Evolutionary conservation across 2,113 vertebrate species (phyloP).

Genomic region (Dermatemys mawii): DNA sequence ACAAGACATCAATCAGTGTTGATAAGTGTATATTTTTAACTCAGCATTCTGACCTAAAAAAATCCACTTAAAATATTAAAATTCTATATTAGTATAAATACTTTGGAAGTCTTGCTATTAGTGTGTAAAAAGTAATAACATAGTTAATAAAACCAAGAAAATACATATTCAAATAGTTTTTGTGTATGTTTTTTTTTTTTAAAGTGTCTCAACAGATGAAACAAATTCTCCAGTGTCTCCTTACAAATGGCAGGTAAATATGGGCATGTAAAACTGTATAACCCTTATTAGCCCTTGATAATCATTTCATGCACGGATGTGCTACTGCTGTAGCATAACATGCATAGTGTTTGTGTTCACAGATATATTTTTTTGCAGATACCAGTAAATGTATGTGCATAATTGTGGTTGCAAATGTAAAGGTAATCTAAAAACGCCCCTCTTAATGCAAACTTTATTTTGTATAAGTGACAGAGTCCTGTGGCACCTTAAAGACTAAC

Average conservation of each 20-base stretch:
- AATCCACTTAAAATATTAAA: neutral
- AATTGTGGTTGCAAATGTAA: neutral
- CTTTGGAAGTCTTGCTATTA: neutral
- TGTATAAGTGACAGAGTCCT: too few species aligned
- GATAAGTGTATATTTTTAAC: neutral
- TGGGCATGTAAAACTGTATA: neutral
- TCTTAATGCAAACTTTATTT: neutral
- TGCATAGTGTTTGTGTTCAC: neutral
- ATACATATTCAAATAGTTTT: slow-evolving; percentile 2
- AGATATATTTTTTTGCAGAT: fast-evolving
- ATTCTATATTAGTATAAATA: neutral
- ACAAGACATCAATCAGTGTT: neutral
- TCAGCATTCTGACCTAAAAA: neutral
- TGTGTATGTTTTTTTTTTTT: slow-evolving; percentile 53
- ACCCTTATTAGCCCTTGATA: neutral
- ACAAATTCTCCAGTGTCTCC: slow-evolving; percentile 84
- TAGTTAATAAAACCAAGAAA: neutral
- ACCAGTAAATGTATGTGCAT: neutral
- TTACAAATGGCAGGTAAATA: slow-evolving; percentile 88
- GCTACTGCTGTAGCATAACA: neutral
- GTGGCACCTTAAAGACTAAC: too few species aligned
- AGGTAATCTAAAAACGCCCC: neutral
- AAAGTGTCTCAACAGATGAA: slow-evolving; percentile 89
- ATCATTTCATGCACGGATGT: neutral
- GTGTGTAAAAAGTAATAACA: neutral